Evolutionary conservation across 2,888 invertebrate genomes (phyloP), one percentile per base, ranked within the genome.

Genomic region (Lysandra coridon): DNA sequence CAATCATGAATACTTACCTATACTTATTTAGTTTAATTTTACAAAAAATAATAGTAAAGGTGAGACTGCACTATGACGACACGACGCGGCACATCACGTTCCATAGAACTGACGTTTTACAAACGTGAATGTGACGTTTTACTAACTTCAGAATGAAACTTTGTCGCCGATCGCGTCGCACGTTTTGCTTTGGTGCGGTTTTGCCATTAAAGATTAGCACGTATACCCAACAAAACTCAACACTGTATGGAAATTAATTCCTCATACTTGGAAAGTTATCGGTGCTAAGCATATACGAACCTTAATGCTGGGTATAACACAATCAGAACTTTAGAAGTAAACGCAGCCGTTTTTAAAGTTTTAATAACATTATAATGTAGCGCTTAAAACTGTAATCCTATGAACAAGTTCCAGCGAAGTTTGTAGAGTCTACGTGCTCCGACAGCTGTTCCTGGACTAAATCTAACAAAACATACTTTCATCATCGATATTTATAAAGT

Each of bases 381-480:
- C 69, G 69, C 69, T 69, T 69, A 69, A 69, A 69, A 69, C 69
- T 33, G 33, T 69, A 37, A 69, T 69, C 69, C 69, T 4, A 33
- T 1, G 69, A 14, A 69, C 33, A 69, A 69, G 69, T 37, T 37
- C 4, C 0, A 37, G 14, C 14, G 17, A 69, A 37, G 69, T 69
- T 69, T 69, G 17, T 57, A 57, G 3, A 57, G 5, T 37, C 69
- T 33, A 69, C 33, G 69, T 69, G 5, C 69, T 69, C 17, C 33
- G 14, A 69, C 69, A 69, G 69, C 69, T 69, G 30, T 69, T 37
- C 69, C 4, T 69, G 33, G 33, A 69, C 33, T 69, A 69, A 69
- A 33, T 69, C 1, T 33, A 10, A 64, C 23, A 23, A 64, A 64
- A 23, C 44, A 10, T 44, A 7, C 7, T 23, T 62, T 62, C 7